Evolutionary conservation across 1,140 invertebrate genomes (phyloP).

Genomic region (Zaprionus africanus): DNA sequence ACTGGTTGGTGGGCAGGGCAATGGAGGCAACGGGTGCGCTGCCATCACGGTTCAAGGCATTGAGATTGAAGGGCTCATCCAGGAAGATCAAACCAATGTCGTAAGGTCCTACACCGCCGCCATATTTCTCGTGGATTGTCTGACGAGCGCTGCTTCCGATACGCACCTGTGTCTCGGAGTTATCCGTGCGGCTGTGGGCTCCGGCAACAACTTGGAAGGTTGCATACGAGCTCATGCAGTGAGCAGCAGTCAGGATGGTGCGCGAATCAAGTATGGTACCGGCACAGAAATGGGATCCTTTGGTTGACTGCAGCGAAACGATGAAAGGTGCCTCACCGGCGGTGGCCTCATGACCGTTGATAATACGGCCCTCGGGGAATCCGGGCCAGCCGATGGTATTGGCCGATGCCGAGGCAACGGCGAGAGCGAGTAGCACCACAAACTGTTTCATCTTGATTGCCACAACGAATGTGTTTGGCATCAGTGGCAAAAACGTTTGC

Average conservation of each 20-base stretch:
- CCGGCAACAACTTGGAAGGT: constrained; percentile 50
- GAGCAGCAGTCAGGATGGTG: constrained; percentile 67
- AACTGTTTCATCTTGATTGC: constrained; percentile 67
- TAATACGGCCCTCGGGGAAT: constrained; percentile 80
- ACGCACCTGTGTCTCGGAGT: constrained; percentile 52
- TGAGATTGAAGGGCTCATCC: constrained; percentile 85
- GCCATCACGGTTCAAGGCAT: constrained; percentile 65
- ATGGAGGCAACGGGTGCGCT: constrained; percentile 85
- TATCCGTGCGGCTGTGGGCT: constrained; percentile 81
- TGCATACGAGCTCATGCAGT: constrained; percentile 50
- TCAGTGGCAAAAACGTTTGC: background rate
- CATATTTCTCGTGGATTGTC: constrained; percentile 85
- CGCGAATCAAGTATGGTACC: constrained; percentile 38
- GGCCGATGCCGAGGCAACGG: constrained; percentile 54
- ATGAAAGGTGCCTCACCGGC: constrained; percentile 75
- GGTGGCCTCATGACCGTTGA: constrained; percentile 70
- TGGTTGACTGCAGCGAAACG: constrained; percentile 58
- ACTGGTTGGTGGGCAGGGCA: constrained; percentile 83
- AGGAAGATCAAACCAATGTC: constrained; percentile 88
- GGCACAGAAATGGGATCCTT: constrained; percentile 61
- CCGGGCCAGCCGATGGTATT: constrained; percentile 48
- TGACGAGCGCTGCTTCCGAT: constrained; percentile 30
- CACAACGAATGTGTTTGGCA: constrained; percentile 29
- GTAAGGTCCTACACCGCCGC: constrained; percentile 85
- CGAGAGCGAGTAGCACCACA: constrained; percentile 59